Evolutionary conservation across 2,888 invertebrate species (phyloP).

Genomic region (Oscheius onirici): DNA sequence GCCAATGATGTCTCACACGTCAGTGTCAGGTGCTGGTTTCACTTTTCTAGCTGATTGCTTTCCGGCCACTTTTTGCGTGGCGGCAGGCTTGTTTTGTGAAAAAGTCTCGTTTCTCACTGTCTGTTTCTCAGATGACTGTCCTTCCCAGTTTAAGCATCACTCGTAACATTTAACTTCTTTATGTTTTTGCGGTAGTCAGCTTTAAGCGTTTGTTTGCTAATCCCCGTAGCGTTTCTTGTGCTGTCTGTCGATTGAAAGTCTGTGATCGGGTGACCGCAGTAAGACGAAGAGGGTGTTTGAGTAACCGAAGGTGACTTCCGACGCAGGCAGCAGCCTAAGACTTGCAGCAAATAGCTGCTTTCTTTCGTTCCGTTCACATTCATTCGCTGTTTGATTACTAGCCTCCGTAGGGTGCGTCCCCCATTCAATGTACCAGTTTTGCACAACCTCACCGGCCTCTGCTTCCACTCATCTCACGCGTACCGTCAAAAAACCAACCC

Average conservation of each 20-base stretch:
- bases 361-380: constrained; percentile 29
- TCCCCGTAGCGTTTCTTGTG: too few species aligned
- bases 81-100: constrained; percentile 30
- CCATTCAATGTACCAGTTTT: constrained; percentile 21
- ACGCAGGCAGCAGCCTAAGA: constrained; percentile 20
- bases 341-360: constrained; percentile 24
- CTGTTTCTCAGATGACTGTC: background rate
- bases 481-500: constrained; percentile 19
- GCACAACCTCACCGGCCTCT: constrained; percentile 29
- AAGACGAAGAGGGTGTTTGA: constrained; percentile 18
- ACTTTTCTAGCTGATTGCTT: constrained; percentile 29
- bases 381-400: constrained; percentile 33
- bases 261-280: constrained; percentile 20
- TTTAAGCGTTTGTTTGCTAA: too few species aligned
- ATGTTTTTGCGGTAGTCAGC: too few species aligned
- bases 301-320: constrained; percentile 21
- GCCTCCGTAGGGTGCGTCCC: constrained; percentile 31
- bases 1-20: constrained; percentile 20
- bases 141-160: too few species aligned
- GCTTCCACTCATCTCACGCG: constrained; percentile 33
- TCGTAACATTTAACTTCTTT: too few species aligned
- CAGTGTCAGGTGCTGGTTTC: constrained; percentile 22
- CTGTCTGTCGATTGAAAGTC: too few species aligned
- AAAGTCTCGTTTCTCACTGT: constrained; percentile 11
- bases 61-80: constrained; percentile 19